phyloP scores from a whole-genome alignment of 1,140 invertebrate species.

The Probaryconus sp. region DNA sequence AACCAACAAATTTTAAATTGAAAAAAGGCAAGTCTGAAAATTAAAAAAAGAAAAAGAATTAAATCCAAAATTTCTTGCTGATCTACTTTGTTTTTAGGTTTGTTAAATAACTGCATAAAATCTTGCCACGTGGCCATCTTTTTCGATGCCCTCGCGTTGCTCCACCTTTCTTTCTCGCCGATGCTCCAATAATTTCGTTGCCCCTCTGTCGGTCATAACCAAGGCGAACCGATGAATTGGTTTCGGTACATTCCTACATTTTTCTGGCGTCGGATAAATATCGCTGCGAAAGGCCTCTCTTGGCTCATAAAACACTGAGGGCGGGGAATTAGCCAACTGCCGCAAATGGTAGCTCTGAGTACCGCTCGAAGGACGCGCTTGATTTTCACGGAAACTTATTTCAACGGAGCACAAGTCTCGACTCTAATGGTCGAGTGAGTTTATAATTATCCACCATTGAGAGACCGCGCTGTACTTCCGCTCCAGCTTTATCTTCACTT shows the following conservation, averaged over 20 bases:
- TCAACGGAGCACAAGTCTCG: conserved; percentile 39
- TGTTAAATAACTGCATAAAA: too few relatives aligned
- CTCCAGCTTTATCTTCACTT: conserved; percentile 24
- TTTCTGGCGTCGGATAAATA: conserved; percentile 59
- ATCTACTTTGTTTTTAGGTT: too few relatives aligned
- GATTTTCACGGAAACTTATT: conserved; percentile 60
- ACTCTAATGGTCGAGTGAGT: conserved; percentile 26
- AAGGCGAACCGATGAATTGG: conserved; percentile 46
- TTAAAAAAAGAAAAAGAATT: too few relatives aligned
- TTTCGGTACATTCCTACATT: conserved; percentile 55
- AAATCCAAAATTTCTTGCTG: too few relatives aligned
- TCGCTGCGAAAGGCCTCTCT: conserved; percentile 33
- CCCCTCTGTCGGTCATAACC: conserved; percentile 48
- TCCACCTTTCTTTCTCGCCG: conserved; percentile 60
- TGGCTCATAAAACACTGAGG: conserved; percentile 65
- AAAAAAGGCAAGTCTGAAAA: too few relatives aligned
- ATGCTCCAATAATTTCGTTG: conserved; percentile 59
- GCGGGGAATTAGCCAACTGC: conserved; percentile 66
- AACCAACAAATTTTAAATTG: too few relatives aligned
- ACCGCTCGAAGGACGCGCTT: conserved; percentile 48
- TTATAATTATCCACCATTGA: conserved; percentile 57
- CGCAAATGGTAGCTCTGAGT: conserved; percentile 66
- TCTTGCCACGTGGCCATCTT: conserved; percentile 53
- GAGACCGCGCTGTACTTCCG: conserved; percentile 37
- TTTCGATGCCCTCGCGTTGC: conserved; percentile 41